Conservation (phyloP, 1,140 invertebrate species). For the Radopholus similis region DNA sequence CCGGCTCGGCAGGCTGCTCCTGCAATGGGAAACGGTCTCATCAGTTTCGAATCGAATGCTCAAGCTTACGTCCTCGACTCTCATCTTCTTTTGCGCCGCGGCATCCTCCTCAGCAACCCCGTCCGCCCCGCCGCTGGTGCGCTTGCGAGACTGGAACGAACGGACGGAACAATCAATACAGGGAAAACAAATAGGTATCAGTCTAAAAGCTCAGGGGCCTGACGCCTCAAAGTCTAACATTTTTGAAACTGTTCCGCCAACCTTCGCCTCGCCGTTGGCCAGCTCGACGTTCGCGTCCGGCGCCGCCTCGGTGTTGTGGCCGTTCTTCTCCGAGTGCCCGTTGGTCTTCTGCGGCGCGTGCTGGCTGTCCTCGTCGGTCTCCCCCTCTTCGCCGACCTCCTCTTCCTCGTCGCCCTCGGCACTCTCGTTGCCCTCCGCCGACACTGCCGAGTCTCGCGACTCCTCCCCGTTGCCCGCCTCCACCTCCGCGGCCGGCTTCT, state of each 20-base stretch:
- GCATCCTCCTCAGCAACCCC: not conserved
- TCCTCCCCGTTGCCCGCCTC: not conserved
- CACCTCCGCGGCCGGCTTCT: not conserved
- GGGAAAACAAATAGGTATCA: too few relatives aligned
- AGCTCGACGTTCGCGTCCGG: not conserved
- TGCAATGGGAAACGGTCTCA: not conserved
- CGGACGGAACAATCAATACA: not conserved
- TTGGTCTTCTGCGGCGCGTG: slow-evolving; percentile 8
- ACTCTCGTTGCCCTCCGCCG: not conserved
- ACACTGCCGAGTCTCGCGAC: not conserved
- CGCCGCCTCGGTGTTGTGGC: not conserved
- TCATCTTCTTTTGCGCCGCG: slow-evolving; percentile 1
- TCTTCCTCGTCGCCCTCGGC: not conserved
- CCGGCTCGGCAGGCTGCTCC: not conserved
- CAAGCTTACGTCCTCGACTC: slow-evolving; percentile 10
- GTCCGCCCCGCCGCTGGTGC: not conserved
- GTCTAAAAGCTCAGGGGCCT: too few relatives aligned
- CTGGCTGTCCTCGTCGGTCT: not conserved
- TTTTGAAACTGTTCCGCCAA: not conserved
- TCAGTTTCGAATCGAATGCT: not conserved
- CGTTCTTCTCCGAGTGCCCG: slow-evolving; percentile 3
- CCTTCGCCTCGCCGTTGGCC: not conserved
- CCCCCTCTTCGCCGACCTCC: not conserved
- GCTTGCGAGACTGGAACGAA: not conserved
- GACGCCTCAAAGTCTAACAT: not conserved